Conservation (phyloP, 2,113 vertebrate species). For the Chaetorhynchus papuensis region DNA sequence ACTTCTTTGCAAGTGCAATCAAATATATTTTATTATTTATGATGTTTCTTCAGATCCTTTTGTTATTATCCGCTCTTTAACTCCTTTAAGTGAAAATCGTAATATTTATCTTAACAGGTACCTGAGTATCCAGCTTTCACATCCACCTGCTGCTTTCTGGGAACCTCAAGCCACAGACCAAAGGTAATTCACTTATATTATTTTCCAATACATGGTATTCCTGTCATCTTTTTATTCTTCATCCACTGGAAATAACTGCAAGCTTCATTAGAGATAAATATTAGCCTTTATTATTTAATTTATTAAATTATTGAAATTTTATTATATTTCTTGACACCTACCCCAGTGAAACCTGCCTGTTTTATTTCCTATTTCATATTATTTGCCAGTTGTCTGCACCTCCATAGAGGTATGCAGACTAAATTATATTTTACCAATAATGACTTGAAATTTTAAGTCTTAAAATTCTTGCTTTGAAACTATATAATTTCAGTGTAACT, state of each 20-base stretch:
- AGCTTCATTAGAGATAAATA: background rate
- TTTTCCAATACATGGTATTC: background rate
- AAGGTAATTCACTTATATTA: background rate
- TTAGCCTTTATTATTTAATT: background rate
- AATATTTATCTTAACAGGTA: background rate
- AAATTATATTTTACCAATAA: background rate
- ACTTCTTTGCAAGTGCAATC: background rate
- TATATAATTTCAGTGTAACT: background rate
- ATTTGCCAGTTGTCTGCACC: background rate
- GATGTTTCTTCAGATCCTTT: background rate
- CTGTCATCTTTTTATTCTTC: background rate
- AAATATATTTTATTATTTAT: background rate
- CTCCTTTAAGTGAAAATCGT: background rate
- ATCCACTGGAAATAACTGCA: background rate
- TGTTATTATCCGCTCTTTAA: background rate
- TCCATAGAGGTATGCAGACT: background rate
- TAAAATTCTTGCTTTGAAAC: background rate
- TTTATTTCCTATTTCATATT: background rate
- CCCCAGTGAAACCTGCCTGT: background rate
- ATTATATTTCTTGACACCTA: background rate
- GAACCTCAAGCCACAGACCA: background rate
- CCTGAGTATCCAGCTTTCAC: background rate
- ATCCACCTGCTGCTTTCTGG: background rate
- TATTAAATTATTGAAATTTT: background rate
- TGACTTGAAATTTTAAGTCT: background rate